Evolutionary conservation across 1,140 invertebrate species (phyloP), one percentile per base, ranked within the genome.

Genomic region (Meloidogyne hapla): DNA sequence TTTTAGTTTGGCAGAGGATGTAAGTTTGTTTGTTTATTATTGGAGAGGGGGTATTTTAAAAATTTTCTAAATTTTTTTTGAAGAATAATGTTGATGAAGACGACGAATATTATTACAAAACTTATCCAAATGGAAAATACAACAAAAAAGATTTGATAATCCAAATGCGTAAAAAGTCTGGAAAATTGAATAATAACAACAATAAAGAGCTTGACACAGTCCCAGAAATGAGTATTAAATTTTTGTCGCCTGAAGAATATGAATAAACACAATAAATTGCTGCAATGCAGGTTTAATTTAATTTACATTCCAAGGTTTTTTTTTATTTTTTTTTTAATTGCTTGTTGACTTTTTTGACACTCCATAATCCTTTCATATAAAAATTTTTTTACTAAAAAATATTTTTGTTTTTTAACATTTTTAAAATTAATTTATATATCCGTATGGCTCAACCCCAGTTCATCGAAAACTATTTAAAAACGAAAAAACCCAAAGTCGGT

Each of bases 61-160:
- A 56, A n/a, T 21, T 26, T 23, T 56, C 45, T 23, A 72, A 38
- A 23, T 10, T 25, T n/a, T 62, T 48, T 15, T 48, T 48, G 12
- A 15, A 3, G 15, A 15, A 48, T 5, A 56, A 56, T 56, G 8
- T 56, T 56, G 48, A 42, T 28, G 75, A 76, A 26, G 76, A 77
- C 4, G 76, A 78, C n/a, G 25, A 66, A 10, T 45, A 69, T 40
- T 69, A 69, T 28, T 78, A 78, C 78, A 68, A 69, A 38, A 78
- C 77, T 13, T 78, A 69, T 64, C 77, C 77, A 21, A 80, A 78
- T 66, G 78, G 75, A 12, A 78, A 79, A 79, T 77, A 79, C 28
- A 80, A 61, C 61, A 56, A 61, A 66, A 77, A 79, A 38, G 77
- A 78, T 61, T 28, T 75, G 21, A 0, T 75, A 21, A 73, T 75